phyloP scores from a whole-genome alignment of 2,888 invertebrate species.

The Apeira syringaria region DNA sequence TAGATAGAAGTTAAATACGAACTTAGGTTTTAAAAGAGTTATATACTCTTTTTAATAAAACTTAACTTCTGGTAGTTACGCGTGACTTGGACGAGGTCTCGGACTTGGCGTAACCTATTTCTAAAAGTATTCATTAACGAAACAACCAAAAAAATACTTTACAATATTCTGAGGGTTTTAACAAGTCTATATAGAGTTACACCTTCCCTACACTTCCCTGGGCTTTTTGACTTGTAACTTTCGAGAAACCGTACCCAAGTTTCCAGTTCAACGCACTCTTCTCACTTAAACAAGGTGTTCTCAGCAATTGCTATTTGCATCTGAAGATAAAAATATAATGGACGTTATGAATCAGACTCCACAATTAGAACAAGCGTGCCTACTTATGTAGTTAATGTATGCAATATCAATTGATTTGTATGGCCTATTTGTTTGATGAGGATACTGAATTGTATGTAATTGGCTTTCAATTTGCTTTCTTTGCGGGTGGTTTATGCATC shows the following conservation, averaged over 20 bases:
- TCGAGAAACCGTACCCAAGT: constrained; percentile 30
- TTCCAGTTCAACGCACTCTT: constrained; percentile 51
- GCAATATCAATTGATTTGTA: constrained; percentile 1
- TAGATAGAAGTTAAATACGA: too few species aligned
- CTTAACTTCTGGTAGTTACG: too few species aligned
- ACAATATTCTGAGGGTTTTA: too few species aligned
- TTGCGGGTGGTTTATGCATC: background rate
- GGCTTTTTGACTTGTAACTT: constrained; percentile 1
- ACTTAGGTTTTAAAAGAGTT: too few species aligned
- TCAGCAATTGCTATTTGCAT: constrained; percentile 34
- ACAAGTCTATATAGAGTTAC: too few species aligned
- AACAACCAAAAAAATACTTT: too few species aligned
- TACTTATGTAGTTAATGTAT: constrained; percentile 1
- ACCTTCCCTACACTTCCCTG: too few species aligned
- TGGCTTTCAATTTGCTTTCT: constrained; percentile 10
- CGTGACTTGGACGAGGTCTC: too few species aligned
- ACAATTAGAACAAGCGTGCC: constrained; percentile 16
- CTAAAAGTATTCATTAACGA: too few species aligned
- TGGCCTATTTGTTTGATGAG: constrained; percentile 7
- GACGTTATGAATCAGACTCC: constrained; percentile 24
- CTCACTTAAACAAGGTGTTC: constrained; percentile 30
- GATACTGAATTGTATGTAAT: background rate
- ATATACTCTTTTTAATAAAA: too few species aligned
- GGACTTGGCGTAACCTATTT: too few species aligned
- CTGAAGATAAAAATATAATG: constrained; percentile 35